Base-by-base conservation (phyloP, 2,888 invertebrate genomes). In the Fissipunctia ypsillon region DNA sequence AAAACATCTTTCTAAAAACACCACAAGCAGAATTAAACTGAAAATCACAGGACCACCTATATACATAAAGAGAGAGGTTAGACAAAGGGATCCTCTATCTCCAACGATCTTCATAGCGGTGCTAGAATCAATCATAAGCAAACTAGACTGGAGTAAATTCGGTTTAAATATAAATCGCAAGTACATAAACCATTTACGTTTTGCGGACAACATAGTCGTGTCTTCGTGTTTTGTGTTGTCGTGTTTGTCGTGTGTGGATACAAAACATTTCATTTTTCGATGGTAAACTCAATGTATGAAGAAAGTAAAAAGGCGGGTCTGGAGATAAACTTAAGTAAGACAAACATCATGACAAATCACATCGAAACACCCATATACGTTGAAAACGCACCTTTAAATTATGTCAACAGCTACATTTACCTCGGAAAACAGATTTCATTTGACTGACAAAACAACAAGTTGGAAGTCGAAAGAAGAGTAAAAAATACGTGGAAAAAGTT, bases 291-390 rank as follows among this genome's bases (percentile, higher is more conserved):
- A 22, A 9, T 48, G 10, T 22, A 48, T n/a, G 48, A n/a, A 48
- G 48, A 22, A 22, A 48, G 22, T n/a, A 48, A 10, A 48, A 48
- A 48, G 48, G 48, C 10, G 10, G 48, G 48, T 48, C 22, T 22
- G 10, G 22, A 48, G 10, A 48, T 48, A 19, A 54, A 66, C 19
- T 7, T 22, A 54, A 41, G 3, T 0, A 54, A 54, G 25, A 48
- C 22, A 41, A 66, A 54, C 38, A n/a, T 66, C 19, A 66, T 66
- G 52, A 66, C 65, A 1, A 66, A 54, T n/a, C 52, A 54, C 35
- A 66, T 10, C 3, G 6, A 66, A 54, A 28, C 6, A 28, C 38
- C 54, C 1, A 10, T 38, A 38, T n/a, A n/a, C n/a, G n/a, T n/a
- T n/a, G n/a, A n/a, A n/a, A n/a, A n/a, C n/a, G n/a, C n/a, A n/a